Evolutionary conservation across 2,888 invertebrate species (phyloP), one percentile per base, ranked within the genome.

Genomic region (Standfussiana lucernea): DNA sequence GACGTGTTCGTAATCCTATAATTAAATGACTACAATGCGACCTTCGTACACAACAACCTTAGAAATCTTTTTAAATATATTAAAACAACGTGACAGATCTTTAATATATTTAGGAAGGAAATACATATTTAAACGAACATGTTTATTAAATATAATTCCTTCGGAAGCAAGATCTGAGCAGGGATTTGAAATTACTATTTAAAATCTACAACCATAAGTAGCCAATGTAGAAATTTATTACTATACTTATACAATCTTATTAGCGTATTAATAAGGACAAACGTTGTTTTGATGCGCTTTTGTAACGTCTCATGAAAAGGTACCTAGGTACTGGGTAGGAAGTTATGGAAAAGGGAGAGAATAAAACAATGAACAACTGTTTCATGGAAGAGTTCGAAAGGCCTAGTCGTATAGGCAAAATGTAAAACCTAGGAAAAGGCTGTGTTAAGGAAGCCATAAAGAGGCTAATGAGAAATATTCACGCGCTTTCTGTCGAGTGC

Each of bases 1-100:
- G 85, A 89, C 84, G 88, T 80, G 78, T 83, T 84, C 84, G 87
- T 94, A 95, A 95, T 92, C 94, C 91, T 79, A 92, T 95, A 94
- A 95, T 94, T 93, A 89, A 92, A 94, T 94, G 91, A 94, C 91
- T 89, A 90, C 85, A 87, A 83, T 84, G 82, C 86, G 87, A 89
- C 91, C 92, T 90, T 91, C 89, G 68, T 72, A 77, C 72, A 67
- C 72, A 75, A 80, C 75, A 83, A 80, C 80, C 79, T 82, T 82
- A 86, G 69, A 88, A 86, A 86, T 82, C 75, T 86, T 83, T 66
- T 78, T 45, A 80, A 78, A 80, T 77, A 75, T 72, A 28, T 40
- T 40, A 65, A 72, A 83, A 72, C 66, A 75, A 79, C 74, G 78
- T 72, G 62, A 74, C 66, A 66, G 35, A 69, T 64, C n/a, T 64